Evolutionary conservation across 2,888 invertebrate species (phyloP).

Genomic region (Cremastobaeus sp.): DNA sequence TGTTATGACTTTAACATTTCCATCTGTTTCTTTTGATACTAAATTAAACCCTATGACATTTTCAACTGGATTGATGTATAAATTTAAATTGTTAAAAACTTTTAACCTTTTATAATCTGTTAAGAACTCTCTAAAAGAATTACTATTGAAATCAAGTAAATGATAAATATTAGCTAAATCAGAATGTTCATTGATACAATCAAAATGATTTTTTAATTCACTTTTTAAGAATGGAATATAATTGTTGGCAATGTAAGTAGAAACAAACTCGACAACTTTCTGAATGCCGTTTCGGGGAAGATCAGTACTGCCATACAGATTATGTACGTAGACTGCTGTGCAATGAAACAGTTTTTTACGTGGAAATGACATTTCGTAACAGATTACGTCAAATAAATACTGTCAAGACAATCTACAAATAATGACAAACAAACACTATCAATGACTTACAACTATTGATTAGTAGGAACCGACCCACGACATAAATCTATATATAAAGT

Average conservation of each 20-base stretch:
- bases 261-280: slow-evolving; percentile 15
- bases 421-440: too few species aligned
- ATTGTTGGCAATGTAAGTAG: slow-evolving; percentile 14
- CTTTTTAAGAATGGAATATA: slow-evolving; percentile 35
- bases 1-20: slow-evolving; percentile 2
- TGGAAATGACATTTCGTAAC: background rate
- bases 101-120: slow-evolving; percentile 17
- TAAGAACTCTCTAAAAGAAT: slow-evolving; percentile 12
- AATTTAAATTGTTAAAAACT: slow-evolving; percentile 15
- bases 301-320: slow-evolving; percentile 15
- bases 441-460: too few species aligned
- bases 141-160: slow-evolving; percentile 14
- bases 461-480: too few species aligned
- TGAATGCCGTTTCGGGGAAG: slow-evolving; percentile 31
- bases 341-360: background rate
- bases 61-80: slow-evolving; percentile 11
- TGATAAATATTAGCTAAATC: slow-evolving; percentile 8
- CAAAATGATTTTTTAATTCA: slow-evolving; percentile 5
- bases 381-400: background rate
- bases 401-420: background rate
- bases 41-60: slow-evolving; percentile 16
- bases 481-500: slow-evolving; percentile 9
- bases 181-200: background rate
- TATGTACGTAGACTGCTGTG: background rate
- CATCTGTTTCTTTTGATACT: background rate